phyloP scores from a whole-genome alignment of 2,113 vertebrate species.

The Otocyon megalotis region DNA sequence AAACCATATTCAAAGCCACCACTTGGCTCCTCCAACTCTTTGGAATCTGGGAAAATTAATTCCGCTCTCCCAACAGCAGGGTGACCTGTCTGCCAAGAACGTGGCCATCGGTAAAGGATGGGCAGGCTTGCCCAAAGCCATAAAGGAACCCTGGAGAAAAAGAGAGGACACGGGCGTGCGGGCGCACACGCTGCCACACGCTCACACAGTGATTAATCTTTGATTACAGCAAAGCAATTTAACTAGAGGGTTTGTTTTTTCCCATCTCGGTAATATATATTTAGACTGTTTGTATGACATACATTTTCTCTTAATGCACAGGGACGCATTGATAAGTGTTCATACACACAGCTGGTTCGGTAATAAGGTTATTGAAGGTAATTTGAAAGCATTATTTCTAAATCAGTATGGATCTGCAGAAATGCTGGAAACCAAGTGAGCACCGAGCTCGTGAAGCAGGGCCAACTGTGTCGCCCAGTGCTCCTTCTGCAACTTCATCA shows the following conservation, averaged over 20 bases:
- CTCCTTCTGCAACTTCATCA: not conserved
- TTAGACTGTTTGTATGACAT: constrained; percentile 74
- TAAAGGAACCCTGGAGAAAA: not conserved
- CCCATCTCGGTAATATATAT: constrained; percentile 78
- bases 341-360: constrained; percentile 81
- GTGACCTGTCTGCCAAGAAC: not conserved
- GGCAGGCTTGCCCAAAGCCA: not conserved
- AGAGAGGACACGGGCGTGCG: not conserved
- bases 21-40: not conserved
- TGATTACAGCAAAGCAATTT: constrained; percentile 81
- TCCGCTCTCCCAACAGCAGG: not conserved
- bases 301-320: constrained; percentile 79
- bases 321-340: constrained; percentile 80
- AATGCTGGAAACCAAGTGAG: not conserved
- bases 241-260: constrained; percentile 82
- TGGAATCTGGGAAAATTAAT: constrained; percentile 40
- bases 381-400: constrained; percentile 82
- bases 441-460: constrained; percentile 56
- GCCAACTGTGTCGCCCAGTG: not conserved
- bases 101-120: not conserved
- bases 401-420: constrained; percentile 71
- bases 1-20: not conserved
- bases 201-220: constrained; percentile 64
- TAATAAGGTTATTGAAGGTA: constrained; percentile 83
- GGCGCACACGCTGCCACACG: fast-evolving